A percentile compares a stretch with the other conserved stretches of the same genome.
These are phyloP conservation scores for Macrophya annulata DNA, from an alignment of 2,888 invertebrate genomes.

Conservation along the genomic window DNA sequence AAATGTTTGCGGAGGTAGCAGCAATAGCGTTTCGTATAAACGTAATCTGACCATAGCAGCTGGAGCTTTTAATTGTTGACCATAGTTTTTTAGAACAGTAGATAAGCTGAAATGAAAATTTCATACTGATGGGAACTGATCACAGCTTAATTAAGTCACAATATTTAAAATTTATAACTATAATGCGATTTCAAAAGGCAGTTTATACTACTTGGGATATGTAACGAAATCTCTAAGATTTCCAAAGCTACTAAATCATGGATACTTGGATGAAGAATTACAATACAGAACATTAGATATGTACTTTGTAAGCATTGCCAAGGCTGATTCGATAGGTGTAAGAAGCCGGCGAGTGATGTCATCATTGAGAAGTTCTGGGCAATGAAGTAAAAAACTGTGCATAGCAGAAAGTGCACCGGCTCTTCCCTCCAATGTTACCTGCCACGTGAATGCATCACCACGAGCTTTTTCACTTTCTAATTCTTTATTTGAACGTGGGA, in stretches of 20 bases:
- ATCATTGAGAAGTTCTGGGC: conserved; percentile 94
- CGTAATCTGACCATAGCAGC: conserved; percentile 96
- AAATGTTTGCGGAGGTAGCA: conserved; percentile 90
- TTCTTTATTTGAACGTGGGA: conserved; percentile 97
- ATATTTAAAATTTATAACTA: not conserved
- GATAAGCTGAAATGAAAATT: conserved; percentile 85
- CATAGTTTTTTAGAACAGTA: conserved; percentile 92
- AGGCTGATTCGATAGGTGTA: conserved; percentile 96
- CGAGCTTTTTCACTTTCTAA: conserved; percentile 97
- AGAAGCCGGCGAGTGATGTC: conserved; percentile 94
- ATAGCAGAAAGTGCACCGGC: conserved; percentile 98
- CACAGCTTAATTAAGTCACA: conserved; percentile 23
- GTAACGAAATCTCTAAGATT: not conserved
- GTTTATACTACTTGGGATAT: not conserved
- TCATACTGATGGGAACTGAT: conserved; percentile 51
- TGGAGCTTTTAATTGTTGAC: conserved; percentile 96
- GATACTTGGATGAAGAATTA: not conserved
- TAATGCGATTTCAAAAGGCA: not conserved
- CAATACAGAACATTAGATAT: not conserved
- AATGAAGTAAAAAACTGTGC: conserved; percentile 95
- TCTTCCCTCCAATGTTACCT: conserved; percentile 97
- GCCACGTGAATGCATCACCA: conserved; percentile 99
- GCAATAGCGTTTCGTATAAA: conserved; percentile 92
- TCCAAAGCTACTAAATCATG: not conserved
- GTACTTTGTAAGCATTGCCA: conserved; percentile 96